Evolutionary conservation across 2,888 invertebrate species (phyloP), one percentile per base, ranked within the genome.

Genomic region (Macroteleia sp.): DNA sequence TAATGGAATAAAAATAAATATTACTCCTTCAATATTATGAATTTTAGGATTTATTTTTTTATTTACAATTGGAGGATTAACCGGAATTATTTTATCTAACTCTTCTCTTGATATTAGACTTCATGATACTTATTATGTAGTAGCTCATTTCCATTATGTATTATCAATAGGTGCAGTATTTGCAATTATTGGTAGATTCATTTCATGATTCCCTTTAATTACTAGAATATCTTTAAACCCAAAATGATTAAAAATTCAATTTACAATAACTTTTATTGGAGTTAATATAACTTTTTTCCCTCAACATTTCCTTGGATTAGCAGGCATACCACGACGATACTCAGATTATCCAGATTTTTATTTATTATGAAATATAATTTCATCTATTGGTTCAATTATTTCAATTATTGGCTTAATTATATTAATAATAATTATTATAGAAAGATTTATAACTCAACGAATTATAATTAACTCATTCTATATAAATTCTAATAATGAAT

Each of bases 111-210:
- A 96, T 93, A 94, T 96, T 91, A 92, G 94, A 74, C 79, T 96
- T 9, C 96, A 96, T 92, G 96, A 96, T 88, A 96, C 96, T n/a
- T 96, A 96, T 90, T 96, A 96, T 93, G 96, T 96, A 54, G 96
- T 96, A 30, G 96, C 95, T 3, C 96, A 96, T 91, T 96, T 96
- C 86, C 96, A 96, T 89, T 96, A 96, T 93, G 96, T 96, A 0
- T 84, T 96, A 86, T 95, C 95, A 2, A 95, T 96, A 92, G 96
- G 95, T 81, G 95, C 96, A 2, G 95, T 96, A 85, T 96, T 96
- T 93, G 94, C 95, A 39, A 95, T 96, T 93, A 94, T 96, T 92
- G 94, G 93, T 32, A 95, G 95, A 83, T 93, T 96, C 91, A 92
- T 94, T 88, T 93, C 95, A 81, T 96, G 95, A 94, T 96, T 93